Evolutionary conservation across 2,113 vertebrate genomes (phyloP), one percentile per base, ranked within the genome.

Genomic region (Myotis yumanensis): DNA sequence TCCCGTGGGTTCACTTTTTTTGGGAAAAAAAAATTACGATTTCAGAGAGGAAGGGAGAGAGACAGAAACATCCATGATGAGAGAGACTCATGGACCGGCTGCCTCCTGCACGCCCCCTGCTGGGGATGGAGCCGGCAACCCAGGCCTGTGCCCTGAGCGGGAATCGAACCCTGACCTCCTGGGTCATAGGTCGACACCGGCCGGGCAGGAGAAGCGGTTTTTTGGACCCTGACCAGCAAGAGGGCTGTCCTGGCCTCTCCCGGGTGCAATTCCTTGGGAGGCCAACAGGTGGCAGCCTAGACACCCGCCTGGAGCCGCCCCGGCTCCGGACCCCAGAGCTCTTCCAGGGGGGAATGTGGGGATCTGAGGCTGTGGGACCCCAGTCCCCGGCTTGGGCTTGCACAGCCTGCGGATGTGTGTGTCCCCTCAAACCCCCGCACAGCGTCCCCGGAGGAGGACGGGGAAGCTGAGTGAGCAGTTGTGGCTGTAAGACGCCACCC

Each of bases 241-340:
- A 71, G 73, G 76, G 35, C 23, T 40, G 14, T 14, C 52, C 23
- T 40, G 0, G 25, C 79, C 23, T 11, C 32, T 90, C 40, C 22
- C 4, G 52, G 28, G 1, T 93, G 91, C 83, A 14, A 25, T 91
- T 96, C 90, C 76, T 2, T 0, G 0, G 3, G 83, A 4, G 71
- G 79, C 95, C 98, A 91, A 98, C 18, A 97, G 98, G 97, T 98
- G 98, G 98, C 98, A 98, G 98, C 97, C 94, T 77, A 48, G 2
- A 62, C 97, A 73, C n/a, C 97, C 0, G 64, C 69, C 90, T 62
- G n/a, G 5, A 25, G 77, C 79, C 20, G 79, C 75, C 85, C 93
- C 72, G 37, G 91, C 87, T 86, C 77, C 43, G 18, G 92, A 77
- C 87, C 54, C 22, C 11, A 3, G 20, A 37, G 71, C 75, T 71